These are phyloP conservation scores for Pangasius mekongensis DNA, from an alignment of 2,797 vertebrate species.

Conservation along the genomic window DNA sequence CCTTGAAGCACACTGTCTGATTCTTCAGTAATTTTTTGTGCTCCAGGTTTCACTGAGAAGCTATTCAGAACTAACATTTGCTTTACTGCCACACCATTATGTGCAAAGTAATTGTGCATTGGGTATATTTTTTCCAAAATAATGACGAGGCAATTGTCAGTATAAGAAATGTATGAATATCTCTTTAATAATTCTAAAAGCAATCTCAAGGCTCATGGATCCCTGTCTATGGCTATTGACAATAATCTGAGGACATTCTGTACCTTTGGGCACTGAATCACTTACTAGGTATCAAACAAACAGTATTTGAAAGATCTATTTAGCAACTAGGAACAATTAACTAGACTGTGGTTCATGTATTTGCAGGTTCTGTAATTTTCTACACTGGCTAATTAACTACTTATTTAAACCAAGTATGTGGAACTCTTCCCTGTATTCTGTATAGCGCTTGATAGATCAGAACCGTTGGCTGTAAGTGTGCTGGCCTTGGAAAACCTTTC, in stretches of 20 bases:
- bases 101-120: background rate
- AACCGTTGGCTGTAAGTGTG: background rate
- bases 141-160: background rate
- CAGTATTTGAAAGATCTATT: background rate
- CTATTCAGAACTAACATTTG: background rate
- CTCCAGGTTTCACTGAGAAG: background rate
- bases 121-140: background rate
- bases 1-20: background rate
- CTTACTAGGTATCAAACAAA: background rate
- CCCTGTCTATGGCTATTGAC: background rate
- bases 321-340: background rate
- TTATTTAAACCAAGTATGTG: background rate
- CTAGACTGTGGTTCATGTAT: too few relatives aligned
- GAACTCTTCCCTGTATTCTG: background rate
- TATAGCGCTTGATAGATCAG: background rate
- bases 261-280: background rate
- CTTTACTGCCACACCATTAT: background rate
- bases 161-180: background rate
- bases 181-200: background rate
- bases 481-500: background rate
- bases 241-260: background rate
- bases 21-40: background rate
- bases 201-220: background rate
- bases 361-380: background rate
- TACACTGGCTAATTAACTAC: background rate